These are phyloP conservation scores for Paelopatides confundens DNA, from an alignment of 53 echinoderm and acorn worm species.

Conservation along the genomic window DNA sequence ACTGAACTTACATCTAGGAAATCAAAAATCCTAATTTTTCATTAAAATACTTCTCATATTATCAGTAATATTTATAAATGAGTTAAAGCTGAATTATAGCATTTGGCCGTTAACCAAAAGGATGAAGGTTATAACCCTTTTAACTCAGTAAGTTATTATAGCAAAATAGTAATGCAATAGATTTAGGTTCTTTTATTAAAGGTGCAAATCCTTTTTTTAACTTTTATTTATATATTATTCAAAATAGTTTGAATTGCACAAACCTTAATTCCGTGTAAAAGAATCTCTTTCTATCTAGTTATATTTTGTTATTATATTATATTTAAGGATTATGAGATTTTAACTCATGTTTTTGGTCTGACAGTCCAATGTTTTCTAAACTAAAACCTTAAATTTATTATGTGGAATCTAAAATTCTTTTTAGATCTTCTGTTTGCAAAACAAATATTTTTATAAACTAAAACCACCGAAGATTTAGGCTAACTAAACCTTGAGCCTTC, in stretches of 20 bases:
- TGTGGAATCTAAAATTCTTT: constrained; percentile 32
- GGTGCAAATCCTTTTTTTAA: constrained; percentile 75
- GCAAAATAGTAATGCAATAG: constrained; percentile 67
- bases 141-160: not conserved
- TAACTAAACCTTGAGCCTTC: constrained; percentile 80
- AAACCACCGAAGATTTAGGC: constrained; percentile 67
- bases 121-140: not conserved
- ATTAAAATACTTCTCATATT: not conserved
- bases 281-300: no score
- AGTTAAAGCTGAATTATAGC: constrained; percentile 68
- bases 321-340: no score
- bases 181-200: constrained; percentile 67
- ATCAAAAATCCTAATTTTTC: no score
- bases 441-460: constrained; percentile 68
- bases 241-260: no score
- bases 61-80: constrained; percentile 49
- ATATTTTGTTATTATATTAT: no score
- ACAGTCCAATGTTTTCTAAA: no score
- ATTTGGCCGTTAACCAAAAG: constrained; percentile 74
- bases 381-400: no score
- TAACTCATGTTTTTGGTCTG: no score
- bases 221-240: no score
- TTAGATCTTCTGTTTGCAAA: constrained; percentile 62
- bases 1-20: no score
- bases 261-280: no score